Percentiles rank a stretch among this genome's conserved stretches.
phyloP scores from a whole-genome alignment of 2,797 vertebrate species.

The Vespertilio murinus region DNA sequence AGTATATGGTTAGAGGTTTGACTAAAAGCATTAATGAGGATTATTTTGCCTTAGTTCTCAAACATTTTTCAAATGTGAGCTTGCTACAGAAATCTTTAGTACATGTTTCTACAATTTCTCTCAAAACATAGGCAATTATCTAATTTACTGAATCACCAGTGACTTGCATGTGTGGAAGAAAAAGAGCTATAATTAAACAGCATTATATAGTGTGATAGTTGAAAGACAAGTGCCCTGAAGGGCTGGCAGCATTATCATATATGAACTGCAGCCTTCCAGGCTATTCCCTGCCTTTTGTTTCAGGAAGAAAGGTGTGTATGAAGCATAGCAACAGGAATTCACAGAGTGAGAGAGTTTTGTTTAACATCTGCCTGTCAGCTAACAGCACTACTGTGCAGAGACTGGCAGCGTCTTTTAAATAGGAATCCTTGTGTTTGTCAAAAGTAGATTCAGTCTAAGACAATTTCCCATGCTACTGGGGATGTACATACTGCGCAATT shows the following conservation, averaged over 20 bases:
- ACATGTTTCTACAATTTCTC: background rate
- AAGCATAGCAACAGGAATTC: constrained; percentile 12
- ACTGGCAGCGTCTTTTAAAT: background rate
- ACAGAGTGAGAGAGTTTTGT: constrained; percentile 26
- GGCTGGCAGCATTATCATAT: background rate
- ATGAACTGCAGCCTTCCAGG: constrained; percentile 17
- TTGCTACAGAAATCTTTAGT: background rate
- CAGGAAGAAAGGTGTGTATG: constrained; percentile 36
- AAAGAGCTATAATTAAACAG: background rate
- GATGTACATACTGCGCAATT: background rate
- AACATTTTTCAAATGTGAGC: constrained; percentile 2
- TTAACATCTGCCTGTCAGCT: constrained; percentile 53
- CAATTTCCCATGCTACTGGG: background rate
- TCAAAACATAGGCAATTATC: background rate
- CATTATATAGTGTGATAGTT: background rate
- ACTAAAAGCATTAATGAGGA: constrained; percentile 4
- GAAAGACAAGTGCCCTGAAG: background rate
- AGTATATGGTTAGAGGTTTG: background rate
- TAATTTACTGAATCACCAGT: background rate
- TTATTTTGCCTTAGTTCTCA: constrained; percentile 19
- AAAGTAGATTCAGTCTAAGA: constrained; percentile 29
- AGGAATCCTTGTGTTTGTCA: background rate
- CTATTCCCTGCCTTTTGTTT: constrained; percentile 40
- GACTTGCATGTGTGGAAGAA: background rate
- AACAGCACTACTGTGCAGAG: background rate